Conservation (phyloP, 1,140 invertebrate genomes). For the Drosophila simulans region DNA sequence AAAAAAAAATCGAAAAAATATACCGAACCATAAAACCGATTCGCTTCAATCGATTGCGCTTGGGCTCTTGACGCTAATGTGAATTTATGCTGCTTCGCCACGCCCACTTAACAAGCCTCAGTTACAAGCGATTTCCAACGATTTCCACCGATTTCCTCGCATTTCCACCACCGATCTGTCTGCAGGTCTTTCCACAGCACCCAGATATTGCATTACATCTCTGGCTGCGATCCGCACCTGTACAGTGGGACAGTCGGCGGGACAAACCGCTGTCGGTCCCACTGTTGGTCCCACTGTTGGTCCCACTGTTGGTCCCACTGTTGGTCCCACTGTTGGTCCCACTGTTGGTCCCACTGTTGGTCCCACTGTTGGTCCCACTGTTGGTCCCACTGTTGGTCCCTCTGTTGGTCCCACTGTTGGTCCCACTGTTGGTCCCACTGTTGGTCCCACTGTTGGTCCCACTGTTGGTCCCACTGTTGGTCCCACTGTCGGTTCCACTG, state of each 20-base stretch:
- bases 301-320: too few relatives aligned
- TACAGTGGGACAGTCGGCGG: neutral
- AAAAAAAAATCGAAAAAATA: neutral
- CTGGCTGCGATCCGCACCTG: conserved; percentile 42
- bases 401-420: too few relatives aligned
- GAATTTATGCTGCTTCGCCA: conserved; percentile 64
- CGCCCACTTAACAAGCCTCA: conserved; percentile 54
- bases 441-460: too few relatives aligned
- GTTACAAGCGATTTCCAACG: conserved; percentile 16
- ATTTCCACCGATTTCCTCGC: conserved; percentile 8
- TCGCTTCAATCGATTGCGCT: conserved; percentile 43
- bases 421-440: too few relatives aligned
- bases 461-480: too few relatives aligned
- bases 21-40: conserved; percentile 20
- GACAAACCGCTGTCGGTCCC: too few relatives aligned
- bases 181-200: conserved; percentile 30
- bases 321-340: too few relatives aligned
- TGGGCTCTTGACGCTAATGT: conserved; percentile 64
- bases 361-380: too few relatives aligned
- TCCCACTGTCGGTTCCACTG: too few relatives aligned
- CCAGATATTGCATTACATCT: conserved; percentile 59
- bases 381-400: too few relatives aligned
- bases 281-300: too few relatives aligned
- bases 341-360: too few relatives aligned
- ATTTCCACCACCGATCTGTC: conserved; percentile 12